These are phyloP conservation scores for Spheniscus humboldti DNA, from an alignment of 2,797 vertebrate genomes.

Conservation along the genomic window DNA sequence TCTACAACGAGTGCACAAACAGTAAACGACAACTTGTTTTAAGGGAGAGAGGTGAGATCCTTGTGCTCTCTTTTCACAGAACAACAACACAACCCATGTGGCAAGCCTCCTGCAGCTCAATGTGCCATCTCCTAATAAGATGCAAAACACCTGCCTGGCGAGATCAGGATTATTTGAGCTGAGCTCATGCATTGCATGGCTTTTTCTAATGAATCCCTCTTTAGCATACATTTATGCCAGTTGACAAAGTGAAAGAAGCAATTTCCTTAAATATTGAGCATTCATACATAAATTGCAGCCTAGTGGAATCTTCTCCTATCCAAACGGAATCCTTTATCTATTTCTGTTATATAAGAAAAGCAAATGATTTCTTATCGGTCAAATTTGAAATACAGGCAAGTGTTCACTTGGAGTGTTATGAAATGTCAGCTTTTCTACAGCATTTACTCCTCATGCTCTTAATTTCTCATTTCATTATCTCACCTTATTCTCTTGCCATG, in stretches of 20 bases:
- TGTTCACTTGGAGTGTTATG: conserved; percentile 39
- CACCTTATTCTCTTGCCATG: conserved; percentile 46
- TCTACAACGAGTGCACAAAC: rapidly evolving
- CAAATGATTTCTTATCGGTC: conserved; percentile 65
- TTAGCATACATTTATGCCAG: conserved; percentile 57
- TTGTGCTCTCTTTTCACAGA: not conserved
- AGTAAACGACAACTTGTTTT: not conserved
- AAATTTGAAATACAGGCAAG: conserved; percentile 57
- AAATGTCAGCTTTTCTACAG: conserved; percentile 62
- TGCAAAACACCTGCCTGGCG: conserved; percentile 37
- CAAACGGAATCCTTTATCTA: conserved; percentile 59
- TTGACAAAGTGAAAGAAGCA: conserved; percentile 58
- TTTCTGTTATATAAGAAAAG: conserved; percentile 64
- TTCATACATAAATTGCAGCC: conserved; percentile 62
- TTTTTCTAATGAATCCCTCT: conserved; percentile 57
- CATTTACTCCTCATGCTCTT: conserved; percentile 49
- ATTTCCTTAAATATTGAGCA: conserved; percentile 62
- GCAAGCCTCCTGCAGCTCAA: not conserved
- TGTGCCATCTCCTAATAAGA: not conserved
- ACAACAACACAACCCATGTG: not conserved
- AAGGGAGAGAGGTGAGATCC: not conserved
- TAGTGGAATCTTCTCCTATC: conserved; percentile 39
- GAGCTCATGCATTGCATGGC: not conserved
- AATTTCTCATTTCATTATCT: conserved; percentile 69
- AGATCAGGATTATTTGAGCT: conserved; percentile 45